Evolutionary conservation across 2,113 vertebrate species (phyloP), one percentile per base, ranked within the genome.

Genomic region (Aspidoscelis tigris): DNA sequence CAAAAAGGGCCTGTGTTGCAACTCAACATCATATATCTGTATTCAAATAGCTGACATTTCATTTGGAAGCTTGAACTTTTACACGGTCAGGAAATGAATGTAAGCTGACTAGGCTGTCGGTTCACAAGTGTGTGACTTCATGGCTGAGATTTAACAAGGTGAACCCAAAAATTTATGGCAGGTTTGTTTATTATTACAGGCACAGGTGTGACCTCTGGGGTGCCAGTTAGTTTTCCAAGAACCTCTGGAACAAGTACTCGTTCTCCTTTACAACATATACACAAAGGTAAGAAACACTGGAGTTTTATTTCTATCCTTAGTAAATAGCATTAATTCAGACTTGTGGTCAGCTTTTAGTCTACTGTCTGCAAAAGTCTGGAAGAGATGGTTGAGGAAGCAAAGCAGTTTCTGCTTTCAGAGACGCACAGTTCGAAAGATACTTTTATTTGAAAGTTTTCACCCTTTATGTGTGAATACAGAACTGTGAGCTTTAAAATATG

Each of bases 211-310:
- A 91, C 86, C 20, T 91, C 90, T 1, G 95, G 94, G 58, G 89
- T 91, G 53, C 91, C 95, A 33, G 96, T 95, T 78, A 96, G 96
- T 86, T 94, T 95, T 76, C 89, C 91, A 5, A 95, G 95, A 70
- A 95, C 96, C 4, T 94, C 96, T 2, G 96, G 96, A 61, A 95
- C 95, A 69, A 99, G 97, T 94, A 98, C 98, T 14, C 97, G 96
- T 22, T 95, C 97, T 0, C 95, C 96, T 14, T 97, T 97, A 86
- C 98, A 97, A 87, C 96, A 97, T 1, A 93, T 94, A 83, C 96
- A 97, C 76, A 99, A 98, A 98, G 98, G 98, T 99, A 94, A 90
- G 93, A 79, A 72, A 47, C 7, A 21, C 26, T 22, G 11, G 4
- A 9, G 20, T 61, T 33, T 47, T 61, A 64, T 71, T 66, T 50